phyloP scores from a whole-genome alignment of 1,140 invertebrate species.

The Drosophila kurseongensis region DNA sequence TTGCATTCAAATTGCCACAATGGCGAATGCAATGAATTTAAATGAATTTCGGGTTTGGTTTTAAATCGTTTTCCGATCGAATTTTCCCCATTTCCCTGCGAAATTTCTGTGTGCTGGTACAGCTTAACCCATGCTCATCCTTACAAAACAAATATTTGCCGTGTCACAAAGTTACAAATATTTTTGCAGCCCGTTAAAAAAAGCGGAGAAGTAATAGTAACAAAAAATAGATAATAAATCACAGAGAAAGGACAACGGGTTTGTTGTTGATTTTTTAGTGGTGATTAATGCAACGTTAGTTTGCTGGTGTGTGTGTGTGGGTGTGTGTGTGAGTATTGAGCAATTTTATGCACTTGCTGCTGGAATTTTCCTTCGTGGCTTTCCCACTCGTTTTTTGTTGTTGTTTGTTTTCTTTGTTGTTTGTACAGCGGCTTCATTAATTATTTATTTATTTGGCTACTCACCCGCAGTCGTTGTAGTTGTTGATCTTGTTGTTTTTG shows the following conservation, averaged over 20 bases:
- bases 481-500: conserved; percentile 21
- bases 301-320: conserved; percentile 5
- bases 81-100: conserved; percentile 5
- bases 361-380: conserved; percentile 37
- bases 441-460: conserved; percentile 75
- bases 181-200: neutral
- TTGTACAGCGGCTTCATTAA: conserved; percentile 67
- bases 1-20: conserved; percentile 8
- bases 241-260: conserved; percentile 17
- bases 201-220: neutral
- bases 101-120: neutral
- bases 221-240: conserved; percentile 29
- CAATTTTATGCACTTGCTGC: conserved; percentile 48
- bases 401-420: conserved; percentile 35
- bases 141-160: conserved; percentile 27
- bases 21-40: neutral
- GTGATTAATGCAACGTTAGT: conserved; percentile 61
- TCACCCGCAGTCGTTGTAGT: conserved; percentile 52
- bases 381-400: conserved; percentile 3
- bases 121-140: neutral
- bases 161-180: conserved; percentile 21
- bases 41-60: conserved; percentile 4
- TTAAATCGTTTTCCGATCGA: conserved; percentile 1
- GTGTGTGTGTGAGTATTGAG: conserved; percentile 16
- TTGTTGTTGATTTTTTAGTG: conserved; percentile 46